A percentile compares a stretch with the other conserved stretches of the same genome.
These are phyloP conservation scores for Pyralis farinalis DNA, from an alignment of 2,888 invertebrate genomes.

Conservation along the genomic window DNA sequence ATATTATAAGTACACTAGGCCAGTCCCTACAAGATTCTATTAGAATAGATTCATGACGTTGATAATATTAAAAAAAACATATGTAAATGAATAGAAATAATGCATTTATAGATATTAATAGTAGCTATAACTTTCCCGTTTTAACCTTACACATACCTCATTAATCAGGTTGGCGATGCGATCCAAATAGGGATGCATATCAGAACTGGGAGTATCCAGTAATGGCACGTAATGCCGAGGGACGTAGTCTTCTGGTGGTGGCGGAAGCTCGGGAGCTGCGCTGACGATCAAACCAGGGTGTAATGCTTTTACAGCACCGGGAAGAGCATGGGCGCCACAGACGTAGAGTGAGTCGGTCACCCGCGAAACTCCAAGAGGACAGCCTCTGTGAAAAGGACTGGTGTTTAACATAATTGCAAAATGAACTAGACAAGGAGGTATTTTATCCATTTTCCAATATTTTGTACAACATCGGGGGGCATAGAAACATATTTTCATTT, in stretches of 20 bases:
- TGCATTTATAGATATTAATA: too few relatives aligned
- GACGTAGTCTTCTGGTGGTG: constrained; percentile 81
- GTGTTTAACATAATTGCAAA: neutral
- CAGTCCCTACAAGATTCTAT: too few relatives aligned
- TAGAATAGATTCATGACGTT: too few relatives aligned
- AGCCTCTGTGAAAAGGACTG: constrained; percentile 49
- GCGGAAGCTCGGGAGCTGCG: constrained; percentile 91
- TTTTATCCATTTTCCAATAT: too few relatives aligned
- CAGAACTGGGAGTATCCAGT: constrained; percentile 86
- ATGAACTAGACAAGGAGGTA: too few relatives aligned
- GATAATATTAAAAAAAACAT: too few relatives aligned
- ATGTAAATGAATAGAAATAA: too few relatives aligned
- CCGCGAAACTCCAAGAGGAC: constrained; percentile 84
- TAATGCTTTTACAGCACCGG: constrained; percentile 84
- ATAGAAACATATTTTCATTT: too few relatives aligned
- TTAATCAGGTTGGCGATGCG: constrained; percentile 88
- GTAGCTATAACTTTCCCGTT: too few relatives aligned
- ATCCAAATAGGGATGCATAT: constrained; percentile 89
- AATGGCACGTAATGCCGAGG: constrained; percentile 86
- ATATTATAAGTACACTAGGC: too few relatives aligned
- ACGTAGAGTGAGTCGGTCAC: constrained; percentile 88
- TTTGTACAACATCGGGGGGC: too few relatives aligned
- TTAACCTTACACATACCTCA: constrained; percentile 69
- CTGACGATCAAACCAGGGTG: constrained; percentile 90
- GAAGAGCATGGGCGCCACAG: constrained; percentile 89